Base-by-base conservation (phyloP, 2,888 invertebrate species). In the Dryobota labecula region DNA sequence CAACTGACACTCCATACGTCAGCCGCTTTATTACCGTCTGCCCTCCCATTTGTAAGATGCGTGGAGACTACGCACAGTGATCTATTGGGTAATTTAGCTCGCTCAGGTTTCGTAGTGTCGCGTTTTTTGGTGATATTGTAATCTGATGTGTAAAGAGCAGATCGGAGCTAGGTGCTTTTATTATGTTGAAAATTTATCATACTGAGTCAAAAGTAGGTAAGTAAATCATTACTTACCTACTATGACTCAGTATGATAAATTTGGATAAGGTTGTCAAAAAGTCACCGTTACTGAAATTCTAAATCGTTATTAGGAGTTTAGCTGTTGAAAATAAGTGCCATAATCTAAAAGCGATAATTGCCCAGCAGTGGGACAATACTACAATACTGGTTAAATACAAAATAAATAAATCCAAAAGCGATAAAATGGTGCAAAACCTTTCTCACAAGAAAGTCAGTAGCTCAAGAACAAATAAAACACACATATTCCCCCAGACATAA, bases 11-110 rank as follows among this genome's bases (percentile, higher is more conserved):
- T 71, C 78, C 74, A 84, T 74, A 61, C 61, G 71, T 84, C 69
- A 78, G 45, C 64, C 82, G 84, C 82, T 84, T 68, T 74, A 82
- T 82, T 84, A 82, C 79, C 73, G 70, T 38, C 76, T 45, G 61
- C 84, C 68, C 84, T 53, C 56, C 58, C 63, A 75, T 71, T 80
- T 72, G 61, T 72, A 80, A 83, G 72, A 84, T 41, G 72, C 79
- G 67, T 13, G 53, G 30, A 33, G 58, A 45, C 76, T 71, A 24
- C 75, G 56, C 62, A 13, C 54, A 0, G 45, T 82, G 83, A 83
- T 83, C 65, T 83, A 83, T 78, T 56, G 73, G 54, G 45, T 78
- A 82, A 79, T 79, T 79, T 82, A 30, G 51, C 27, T 45, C 36
- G 72, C 54, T 67, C 82, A 56, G 51, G 66, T 61, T 66, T 38